Conservation (phyloP, 2,113 vertebrate genomes). For the Fulmarus glacialis region DNA sequence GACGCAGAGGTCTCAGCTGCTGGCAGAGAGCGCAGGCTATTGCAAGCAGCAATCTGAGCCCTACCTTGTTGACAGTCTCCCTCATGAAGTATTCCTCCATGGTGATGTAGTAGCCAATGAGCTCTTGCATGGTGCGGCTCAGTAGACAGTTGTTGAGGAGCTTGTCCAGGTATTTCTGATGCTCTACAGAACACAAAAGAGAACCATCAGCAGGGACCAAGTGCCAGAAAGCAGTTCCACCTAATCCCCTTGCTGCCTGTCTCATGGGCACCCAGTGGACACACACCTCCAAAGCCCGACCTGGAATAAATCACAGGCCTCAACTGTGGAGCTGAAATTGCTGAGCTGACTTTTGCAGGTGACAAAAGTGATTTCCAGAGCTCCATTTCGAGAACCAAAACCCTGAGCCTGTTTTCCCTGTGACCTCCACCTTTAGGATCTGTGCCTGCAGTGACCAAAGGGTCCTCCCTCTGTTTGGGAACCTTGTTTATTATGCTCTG, state of each 20-base stretch:
- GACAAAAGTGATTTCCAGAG: not conserved
- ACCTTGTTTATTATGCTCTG: not conserved
- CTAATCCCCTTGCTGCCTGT: not conserved
- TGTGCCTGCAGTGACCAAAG: not conserved
- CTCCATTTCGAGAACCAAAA: not conserved
- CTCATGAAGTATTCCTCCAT: conserved; percentile 99
- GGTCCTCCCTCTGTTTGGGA: not conserved
- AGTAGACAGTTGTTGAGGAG: conserved; percentile 91
- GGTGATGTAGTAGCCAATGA: conserved; percentile 96
- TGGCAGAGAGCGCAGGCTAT: not conserved
- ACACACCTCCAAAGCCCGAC: not conserved
- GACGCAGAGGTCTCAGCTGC: not conserved
- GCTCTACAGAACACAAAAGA: conserved; percentile 75
- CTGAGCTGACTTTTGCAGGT: not conserved
- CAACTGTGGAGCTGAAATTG: not conserved
- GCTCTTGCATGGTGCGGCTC: conserved; percentile 94
- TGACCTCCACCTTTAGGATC: not conserved
- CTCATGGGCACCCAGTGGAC: accelerated
- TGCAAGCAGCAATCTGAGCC: not conserved
- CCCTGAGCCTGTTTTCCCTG: not conserved
- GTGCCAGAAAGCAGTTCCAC: not conserved
- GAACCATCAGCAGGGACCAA: not conserved
- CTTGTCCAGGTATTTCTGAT: conserved; percentile 91
- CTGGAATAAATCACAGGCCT: not conserved
- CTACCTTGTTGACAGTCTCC: conserved; percentile 96